Conservation (phyloP, 2,888 invertebrate species). For the Andrena minutula region DNA sequence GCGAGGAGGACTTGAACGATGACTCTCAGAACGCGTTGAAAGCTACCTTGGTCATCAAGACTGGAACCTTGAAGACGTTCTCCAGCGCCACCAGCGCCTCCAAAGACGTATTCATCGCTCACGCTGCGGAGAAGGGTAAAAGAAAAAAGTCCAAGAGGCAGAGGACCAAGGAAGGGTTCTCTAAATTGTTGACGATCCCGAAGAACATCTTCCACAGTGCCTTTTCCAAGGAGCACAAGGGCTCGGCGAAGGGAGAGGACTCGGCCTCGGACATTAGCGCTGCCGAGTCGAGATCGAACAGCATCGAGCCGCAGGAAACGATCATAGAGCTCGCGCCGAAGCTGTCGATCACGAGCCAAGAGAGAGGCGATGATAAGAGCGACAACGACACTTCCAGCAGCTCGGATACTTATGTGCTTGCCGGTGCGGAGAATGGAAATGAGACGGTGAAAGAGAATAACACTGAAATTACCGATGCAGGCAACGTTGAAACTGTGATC, state of each 20-base stretch:
- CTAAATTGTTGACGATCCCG: conserved; percentile 80
- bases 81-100: conserved; percentile 72
- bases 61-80: conserved; percentile 82
- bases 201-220: conserved; percentile 81
- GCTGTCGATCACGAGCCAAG: conserved; percentile 23
- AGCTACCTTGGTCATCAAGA: conserved; percentile 86
- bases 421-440: background rate
- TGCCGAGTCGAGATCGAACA: conserved; percentile 74
- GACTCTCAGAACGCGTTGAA: conserved; percentile 82
- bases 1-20: conserved; percentile 61
- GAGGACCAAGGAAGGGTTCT: conserved; percentile 77
- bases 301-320: conserved; percentile 70
- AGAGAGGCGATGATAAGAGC: conserved; percentile 24
- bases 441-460: background rate
- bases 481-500: background rate
- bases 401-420: conserved; percentile 34
- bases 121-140: conserved; percentile 64
- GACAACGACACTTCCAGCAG: conserved; percentile 23
- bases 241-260: conserved; percentile 59
- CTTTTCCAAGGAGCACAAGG: conserved; percentile 78
- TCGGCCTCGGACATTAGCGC: conserved; percentile 62
- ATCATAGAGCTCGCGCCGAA: conserved; percentile 55
- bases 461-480: background rate
- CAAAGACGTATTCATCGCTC: conserved; percentile 76
- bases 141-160: conserved; percentile 69